Evolutionary conservation across 2,797 vertebrate species (phyloP), one percentile per base, ranked within the genome.

Genomic region (Sylvia borin): DNA sequence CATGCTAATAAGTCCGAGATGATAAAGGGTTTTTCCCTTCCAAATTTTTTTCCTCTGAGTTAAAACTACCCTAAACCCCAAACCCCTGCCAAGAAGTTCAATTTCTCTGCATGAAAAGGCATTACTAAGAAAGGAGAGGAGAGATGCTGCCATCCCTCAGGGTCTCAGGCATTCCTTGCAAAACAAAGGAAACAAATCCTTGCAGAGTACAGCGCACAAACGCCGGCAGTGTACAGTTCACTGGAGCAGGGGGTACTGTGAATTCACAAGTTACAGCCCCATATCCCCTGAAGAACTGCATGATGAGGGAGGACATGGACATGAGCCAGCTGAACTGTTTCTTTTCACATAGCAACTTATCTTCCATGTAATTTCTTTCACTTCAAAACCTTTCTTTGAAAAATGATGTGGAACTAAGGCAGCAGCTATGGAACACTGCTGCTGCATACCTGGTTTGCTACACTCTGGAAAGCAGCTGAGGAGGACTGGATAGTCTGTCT

Each of bases 1-100:
- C 58, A 54, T 1, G 0, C 36, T 81, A 78, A 54, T 65, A 95
- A 81, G 16, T 31, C 18, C 34, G 66, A 38, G 48, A 91, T n/a
- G 18, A 68, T 62, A 90, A 88, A 86, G 5, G 26, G 48, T n/a
- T 93, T 95, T 87, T 74, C 24, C 29, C 55, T 84, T 93, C 36
- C 66, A 90, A 43, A 0, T 50, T 45, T 60, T 76, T 74, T 54
- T 34, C 14, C 38, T 29, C 32, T 19, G 24, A 72, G 34, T 55
- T 88, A 81, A 88, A 87, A 43, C 47, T 55, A 76, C 67, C 38
- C 73, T 88, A 53, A 53, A 53, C 16, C 27, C 24, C 67, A 88
- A 92, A 17, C 14, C 29, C 21, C 18, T 53, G 55, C 10, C 43
- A 72, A 83, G 50, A 76, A 29, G 51, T 61, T 81, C 21, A 11